phyloP scores from a whole-genome alignment of 2,113 vertebrate genomes.

The Epinephelus fuscoguttatus region DNA sequence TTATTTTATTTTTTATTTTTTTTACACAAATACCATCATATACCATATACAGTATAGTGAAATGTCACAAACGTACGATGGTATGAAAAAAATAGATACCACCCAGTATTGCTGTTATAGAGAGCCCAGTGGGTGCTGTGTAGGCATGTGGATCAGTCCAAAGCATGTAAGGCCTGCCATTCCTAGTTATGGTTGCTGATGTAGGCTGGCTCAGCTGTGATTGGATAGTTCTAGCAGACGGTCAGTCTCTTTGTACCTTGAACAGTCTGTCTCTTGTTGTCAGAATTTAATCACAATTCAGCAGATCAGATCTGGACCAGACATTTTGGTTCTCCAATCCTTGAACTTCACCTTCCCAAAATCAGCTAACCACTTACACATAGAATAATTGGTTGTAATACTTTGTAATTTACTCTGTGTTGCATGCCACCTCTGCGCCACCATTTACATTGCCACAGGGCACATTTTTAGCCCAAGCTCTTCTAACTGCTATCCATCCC shows the following conservation, averaged over 20 bases:
- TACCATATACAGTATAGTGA: too few species aligned
- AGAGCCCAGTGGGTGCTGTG: background rate
- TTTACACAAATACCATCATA: too few species aligned
- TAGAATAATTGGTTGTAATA: background rate
- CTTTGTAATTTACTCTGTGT: background rate
- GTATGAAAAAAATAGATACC: too few species aligned
- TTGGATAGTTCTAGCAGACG: background rate
- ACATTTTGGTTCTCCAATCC: background rate
- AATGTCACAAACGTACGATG: too few species aligned
- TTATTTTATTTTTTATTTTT: too few species aligned
- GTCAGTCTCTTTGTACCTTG: background rate
- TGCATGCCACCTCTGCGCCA: conserved; percentile 1
- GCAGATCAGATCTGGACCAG: background rate
- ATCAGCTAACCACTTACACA: background rate
- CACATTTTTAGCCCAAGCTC: conserved; percentile 32
- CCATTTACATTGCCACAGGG: background rate
- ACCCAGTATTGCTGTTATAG: too few species aligned
- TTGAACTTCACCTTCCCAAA: background rate
- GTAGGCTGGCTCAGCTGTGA: background rate
- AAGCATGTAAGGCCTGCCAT: background rate
- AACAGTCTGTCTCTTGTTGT: background rate
- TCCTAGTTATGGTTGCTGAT: background rate
- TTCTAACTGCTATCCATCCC: conserved; percentile 18
- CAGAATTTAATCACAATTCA: background rate
- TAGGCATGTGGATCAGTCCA: background rate